A percentile compares a stretch with the other conserved stretches of the same genome.
These are phyloP conservation scores for Ectemnius lituratus DNA, from an alignment of 2,888 invertebrate species.

Conservation along the genomic window DNA sequence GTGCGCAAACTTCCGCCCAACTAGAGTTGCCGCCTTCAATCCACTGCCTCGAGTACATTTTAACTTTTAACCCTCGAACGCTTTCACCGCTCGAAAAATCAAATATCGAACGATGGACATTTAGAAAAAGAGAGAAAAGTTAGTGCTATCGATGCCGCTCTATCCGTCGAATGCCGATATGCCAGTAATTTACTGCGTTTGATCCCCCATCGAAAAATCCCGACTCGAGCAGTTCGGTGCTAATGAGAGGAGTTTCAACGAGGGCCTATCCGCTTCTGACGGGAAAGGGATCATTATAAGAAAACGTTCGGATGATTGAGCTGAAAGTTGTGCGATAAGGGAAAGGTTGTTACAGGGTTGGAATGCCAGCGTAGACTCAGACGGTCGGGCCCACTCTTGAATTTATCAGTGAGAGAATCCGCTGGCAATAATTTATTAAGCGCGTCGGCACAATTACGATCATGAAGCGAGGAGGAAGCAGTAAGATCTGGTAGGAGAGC, in stretches of 20 bases:
- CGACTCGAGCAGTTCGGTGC: conserved; percentile 5
- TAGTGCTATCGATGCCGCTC: neutral
- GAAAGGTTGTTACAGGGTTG: neutral
- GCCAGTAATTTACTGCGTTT: neutral
- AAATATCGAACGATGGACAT: neutral
- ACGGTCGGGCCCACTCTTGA: neutral
- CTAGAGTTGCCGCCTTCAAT: too few relatives aligned
- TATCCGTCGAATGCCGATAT: neutral
- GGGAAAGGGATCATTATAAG: conserved; percentile 1
- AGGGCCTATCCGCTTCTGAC: neutral
- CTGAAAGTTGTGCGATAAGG: neutral
- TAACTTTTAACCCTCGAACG: too few relatives aligned
- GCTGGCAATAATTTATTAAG: conserved; percentile 39
- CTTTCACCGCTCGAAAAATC: too few relatives aligned
- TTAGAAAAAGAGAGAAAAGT: neutral
- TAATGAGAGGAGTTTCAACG: neutral
- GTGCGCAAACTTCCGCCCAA: conserved; percentile 28
- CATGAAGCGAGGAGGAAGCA: conserved; percentile 43
- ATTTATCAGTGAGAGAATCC: conserved; percentile 8
- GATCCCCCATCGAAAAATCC: too few relatives aligned
- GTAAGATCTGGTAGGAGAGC: conserved; percentile 51
- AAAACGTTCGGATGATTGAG: conserved; percentile 1
- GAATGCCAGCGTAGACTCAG: neutral
- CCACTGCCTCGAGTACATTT: too few relatives aligned
- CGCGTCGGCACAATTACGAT: conserved; percentile 44